These are phyloP conservation scores for Lagria hirta DNA, from an alignment of 2,888 invertebrate genomes.

Conservation along the genomic window DNA sequence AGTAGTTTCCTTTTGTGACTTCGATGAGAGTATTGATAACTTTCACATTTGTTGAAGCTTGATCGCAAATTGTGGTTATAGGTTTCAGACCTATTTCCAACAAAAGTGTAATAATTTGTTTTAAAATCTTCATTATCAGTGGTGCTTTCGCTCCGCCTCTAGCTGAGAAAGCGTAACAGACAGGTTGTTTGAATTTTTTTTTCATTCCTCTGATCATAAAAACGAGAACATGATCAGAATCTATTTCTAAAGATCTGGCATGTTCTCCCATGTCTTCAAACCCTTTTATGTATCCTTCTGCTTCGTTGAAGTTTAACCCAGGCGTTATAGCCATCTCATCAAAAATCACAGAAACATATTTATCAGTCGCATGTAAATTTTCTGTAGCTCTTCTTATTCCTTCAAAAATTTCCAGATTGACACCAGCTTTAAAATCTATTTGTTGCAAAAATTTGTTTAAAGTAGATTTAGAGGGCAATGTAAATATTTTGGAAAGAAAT, in stretches of 20 bases:
- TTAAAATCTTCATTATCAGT: not conserved
- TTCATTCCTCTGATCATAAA: constrained; percentile 7
- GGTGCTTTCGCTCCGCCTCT: not conserved
- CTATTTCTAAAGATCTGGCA: not conserved
- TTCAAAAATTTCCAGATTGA: not conserved
- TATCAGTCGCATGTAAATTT: not conserved
- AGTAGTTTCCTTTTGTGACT: not conserved
- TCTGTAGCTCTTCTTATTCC: not conserved
- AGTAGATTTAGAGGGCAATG: constrained; percentile 3
- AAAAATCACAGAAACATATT: not conserved
- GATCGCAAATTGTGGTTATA: constrained; percentile 7
- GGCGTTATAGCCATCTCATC: too few relatives aligned
- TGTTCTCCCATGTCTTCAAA: not conserved
- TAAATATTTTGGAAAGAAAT: constrained; percentile 6
- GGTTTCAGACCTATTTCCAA: constrained; percentile 2
- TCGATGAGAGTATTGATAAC: constrained; percentile 2
- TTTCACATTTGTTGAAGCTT: constrained; percentile 2
- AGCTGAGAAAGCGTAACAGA: constrained; percentile 1
- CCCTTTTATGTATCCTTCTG: too few relatives aligned
- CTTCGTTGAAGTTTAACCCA: too few relatives aligned
- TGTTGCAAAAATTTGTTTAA: constrained; percentile 1
- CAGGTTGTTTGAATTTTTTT: constrained; percentile 1
- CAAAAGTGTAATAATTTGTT: not conserved
- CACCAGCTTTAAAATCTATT: constrained; percentile 3
- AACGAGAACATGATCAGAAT: constrained; percentile 1